Conservation (phyloP, 2,888 invertebrate species). For the Agrochola circellaris region DNA sequence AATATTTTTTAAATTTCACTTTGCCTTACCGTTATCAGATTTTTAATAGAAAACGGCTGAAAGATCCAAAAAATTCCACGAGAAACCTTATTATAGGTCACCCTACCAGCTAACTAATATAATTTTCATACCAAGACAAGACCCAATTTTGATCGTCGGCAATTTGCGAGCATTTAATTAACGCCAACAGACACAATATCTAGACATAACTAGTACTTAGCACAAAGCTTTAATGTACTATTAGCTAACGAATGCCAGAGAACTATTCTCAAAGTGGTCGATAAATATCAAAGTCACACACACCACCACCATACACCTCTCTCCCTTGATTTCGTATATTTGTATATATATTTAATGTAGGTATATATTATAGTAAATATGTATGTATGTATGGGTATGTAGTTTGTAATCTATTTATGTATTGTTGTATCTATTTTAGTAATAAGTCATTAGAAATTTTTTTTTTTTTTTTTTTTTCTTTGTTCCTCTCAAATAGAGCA, state of each 20-base stretch:
- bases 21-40: neutral
- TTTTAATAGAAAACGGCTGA: neutral
- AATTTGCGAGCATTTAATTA: slow-evolving; percentile 62
- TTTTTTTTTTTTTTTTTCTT: too few species aligned
- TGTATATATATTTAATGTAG: too few species aligned
- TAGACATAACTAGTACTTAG: slow-evolving; percentile 53
- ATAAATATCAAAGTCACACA: slow-evolving; percentile 24
- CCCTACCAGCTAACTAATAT: neutral
- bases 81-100: neutral
- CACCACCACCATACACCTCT: too few species aligned
- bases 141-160: slow-evolving; percentile 33
- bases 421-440: too few species aligned
- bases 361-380: too few species aligned
- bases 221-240: slow-evolving; percentile 65
- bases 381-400: too few species aligned
- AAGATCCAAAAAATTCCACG: neutral
- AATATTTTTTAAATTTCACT: neutral
- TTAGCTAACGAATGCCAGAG: slow-evolving; percentile 56
- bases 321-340: too few species aligned
- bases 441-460: too few species aligned
- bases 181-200: slow-evolving; percentile 47
- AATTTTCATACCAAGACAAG: slow-evolving; percentile 26
- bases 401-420: too few species aligned
- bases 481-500: too few species aligned
- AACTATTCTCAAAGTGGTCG: slow-evolving; percentile 56